These are phyloP conservation scores for Meteorus colon DNA, from an alignment of 2,888 invertebrate genomes.

Conservation along the genomic window DNA sequence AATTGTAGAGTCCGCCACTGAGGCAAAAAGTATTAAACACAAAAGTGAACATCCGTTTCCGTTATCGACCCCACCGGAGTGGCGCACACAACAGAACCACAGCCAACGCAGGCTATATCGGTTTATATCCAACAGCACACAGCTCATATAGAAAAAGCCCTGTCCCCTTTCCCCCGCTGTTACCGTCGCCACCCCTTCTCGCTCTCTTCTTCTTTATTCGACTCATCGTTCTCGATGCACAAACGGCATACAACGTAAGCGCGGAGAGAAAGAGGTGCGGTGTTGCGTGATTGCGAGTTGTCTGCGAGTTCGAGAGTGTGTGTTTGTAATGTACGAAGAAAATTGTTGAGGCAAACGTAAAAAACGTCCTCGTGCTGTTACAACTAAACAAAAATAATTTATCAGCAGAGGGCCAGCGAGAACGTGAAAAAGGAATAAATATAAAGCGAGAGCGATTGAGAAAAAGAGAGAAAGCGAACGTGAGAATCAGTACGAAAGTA, in stretches of 20 bases:
- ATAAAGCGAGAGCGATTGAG: background rate
- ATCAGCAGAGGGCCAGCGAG: slow-evolving; percentile 32
- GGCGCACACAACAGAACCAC: background rate
- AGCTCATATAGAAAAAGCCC: background rate
- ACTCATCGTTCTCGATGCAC: slow-evolving; percentile 56
- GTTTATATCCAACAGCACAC: background rate
- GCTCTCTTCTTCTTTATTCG: slow-evolving; percentile 45
- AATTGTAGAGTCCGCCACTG: background rate
- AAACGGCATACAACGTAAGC: slow-evolving; percentile 51
- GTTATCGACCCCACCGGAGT: slow-evolving; percentile 56
- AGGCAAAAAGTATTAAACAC: background rate
- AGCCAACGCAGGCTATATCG: slow-evolving; percentile 4
- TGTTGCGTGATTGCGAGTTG: slow-evolving; percentile 68
- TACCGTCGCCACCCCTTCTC: slow-evolving; percentile 42
- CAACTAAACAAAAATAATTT: slow-evolving; percentile 8
- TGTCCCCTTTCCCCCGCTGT: slow-evolving; percentile 25
- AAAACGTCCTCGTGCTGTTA: slow-evolving; percentile 40
- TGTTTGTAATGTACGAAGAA: slow-evolving; percentile 67
- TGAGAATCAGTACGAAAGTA: background rate
- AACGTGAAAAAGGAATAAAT: slow-evolving; percentile 20
- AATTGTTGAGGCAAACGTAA: slow-evolving; percentile 52
- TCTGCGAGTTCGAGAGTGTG: slow-evolving; percentile 67
- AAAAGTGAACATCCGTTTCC: slow-evolving; percentile 55
- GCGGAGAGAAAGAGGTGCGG: slow-evolving; percentile 62
- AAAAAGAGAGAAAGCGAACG: slow-evolving; percentile 16